Conservation (phyloP, 2,113 vertebrate species). For the Melanotaenia duboulayi region DNA sequence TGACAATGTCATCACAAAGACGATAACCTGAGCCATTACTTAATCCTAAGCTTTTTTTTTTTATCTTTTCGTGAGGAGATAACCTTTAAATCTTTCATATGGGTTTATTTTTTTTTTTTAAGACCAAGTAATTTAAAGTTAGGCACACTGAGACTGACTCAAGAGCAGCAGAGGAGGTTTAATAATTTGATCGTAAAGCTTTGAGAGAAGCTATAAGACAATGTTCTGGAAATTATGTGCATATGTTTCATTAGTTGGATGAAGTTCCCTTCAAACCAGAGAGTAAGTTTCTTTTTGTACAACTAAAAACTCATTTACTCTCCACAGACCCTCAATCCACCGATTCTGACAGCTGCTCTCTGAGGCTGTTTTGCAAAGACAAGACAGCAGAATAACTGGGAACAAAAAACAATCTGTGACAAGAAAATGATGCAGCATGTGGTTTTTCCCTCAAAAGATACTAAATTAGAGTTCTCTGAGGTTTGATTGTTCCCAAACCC, state of each 20-base stretch:
- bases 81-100: constrained; percentile 19
- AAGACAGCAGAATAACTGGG: constrained; percentile 27
- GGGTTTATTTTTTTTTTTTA: not conserved
- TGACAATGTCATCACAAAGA: constrained; percentile 4
- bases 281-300: not conserved
- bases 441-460: not conserved
- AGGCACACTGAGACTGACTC: constrained; percentile 5
- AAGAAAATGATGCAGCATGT: not conserved
- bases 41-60: constrained; percentile 28
- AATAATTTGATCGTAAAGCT: constrained; percentile 30
- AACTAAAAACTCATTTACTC: not conserved
- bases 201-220: not conserved
- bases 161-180: constrained; percentile 19
- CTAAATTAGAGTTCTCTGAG: constrained; percentile 11
- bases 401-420: constrained; percentile 29
- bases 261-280: not conserved
- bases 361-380: constrained; percentile 1
- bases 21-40: not conserved
- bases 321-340: not conserved
- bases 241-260: constrained; percentile 1
- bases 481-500: not conserved
- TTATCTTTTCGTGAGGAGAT: constrained; percentile 18
- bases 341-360: constrained; percentile 28
- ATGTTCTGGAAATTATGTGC: not conserved
- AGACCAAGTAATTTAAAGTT: constrained; percentile 23